Percentiles rank a stretch among this genome's conserved stretches.
phyloP scores from a whole-genome alignment of 2,797 vertebrate genomes.

The Cheirogaleus major region DNA sequence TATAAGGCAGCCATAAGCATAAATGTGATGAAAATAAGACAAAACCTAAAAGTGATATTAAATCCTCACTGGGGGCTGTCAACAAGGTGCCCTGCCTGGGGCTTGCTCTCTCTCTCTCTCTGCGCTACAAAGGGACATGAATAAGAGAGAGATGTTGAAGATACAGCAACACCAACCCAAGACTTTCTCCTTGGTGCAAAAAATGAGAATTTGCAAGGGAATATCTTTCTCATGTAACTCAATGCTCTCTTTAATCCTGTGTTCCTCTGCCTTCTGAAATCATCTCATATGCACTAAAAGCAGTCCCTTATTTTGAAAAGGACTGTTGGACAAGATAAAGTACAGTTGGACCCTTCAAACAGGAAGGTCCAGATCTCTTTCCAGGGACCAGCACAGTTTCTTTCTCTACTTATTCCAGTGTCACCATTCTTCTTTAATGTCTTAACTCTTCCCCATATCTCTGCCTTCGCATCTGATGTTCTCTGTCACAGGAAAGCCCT shows the following conservation, averaged over 20 bases:
- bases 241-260: background rate
- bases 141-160: background rate
- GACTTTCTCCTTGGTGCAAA: background rate
- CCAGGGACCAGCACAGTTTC: background rate
- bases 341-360: background rate
- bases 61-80: background rate
- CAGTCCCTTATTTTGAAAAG: background rate
- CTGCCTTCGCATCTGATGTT: background rate
- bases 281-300: background rate
- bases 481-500: background rate
- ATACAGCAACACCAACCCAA: background rate
- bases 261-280: background rate
- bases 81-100: background rate
- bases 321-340: background rate
- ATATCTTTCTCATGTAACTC: background rate
- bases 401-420: background rate
- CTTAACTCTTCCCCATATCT: background rate
- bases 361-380: background rate
- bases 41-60: background rate
- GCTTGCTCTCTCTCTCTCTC: no score
- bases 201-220: background rate
- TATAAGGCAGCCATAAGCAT: background rate
- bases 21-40: background rate
- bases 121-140: background rate
- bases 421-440: background rate